These are phyloP conservation scores for Drosophila nasuta DNA, from an alignment of 1,140 invertebrate species.

Conservation along the genomic window DNA sequence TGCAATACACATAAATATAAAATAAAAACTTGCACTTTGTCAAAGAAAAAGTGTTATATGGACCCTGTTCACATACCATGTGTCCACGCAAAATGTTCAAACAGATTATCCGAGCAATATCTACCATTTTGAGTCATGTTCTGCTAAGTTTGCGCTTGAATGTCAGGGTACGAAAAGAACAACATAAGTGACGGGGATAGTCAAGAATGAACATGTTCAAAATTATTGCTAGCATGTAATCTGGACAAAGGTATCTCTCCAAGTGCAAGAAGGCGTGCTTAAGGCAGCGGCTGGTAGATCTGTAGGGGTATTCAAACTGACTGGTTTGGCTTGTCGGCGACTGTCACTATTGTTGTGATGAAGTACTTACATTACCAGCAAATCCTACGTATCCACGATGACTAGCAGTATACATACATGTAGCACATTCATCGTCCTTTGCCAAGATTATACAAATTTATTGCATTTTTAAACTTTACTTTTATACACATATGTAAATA, in stretches of 20 bases:
- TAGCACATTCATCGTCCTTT: constrained; percentile 32
- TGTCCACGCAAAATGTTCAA: constrained; percentile 17
- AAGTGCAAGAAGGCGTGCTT: constrained; percentile 45
- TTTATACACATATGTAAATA: constrained; percentile 9
- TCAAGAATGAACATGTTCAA: constrained; percentile 44
- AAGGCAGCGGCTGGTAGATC: not conserved
- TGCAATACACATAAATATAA: not conserved
- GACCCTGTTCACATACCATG: not conserved
- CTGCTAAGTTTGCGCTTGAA: constrained; percentile 9
- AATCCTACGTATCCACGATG: constrained; percentile 57
- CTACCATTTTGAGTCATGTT: constrained; percentile 48
- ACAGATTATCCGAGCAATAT: constrained; percentile 58
- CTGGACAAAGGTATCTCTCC: constrained; percentile 54
- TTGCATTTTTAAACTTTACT: constrained; percentile 34
- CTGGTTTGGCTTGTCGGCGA: constrained; percentile 14
- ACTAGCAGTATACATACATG: constrained; percentile 26
- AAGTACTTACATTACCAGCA: constrained; percentile 51
- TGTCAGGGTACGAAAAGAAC: constrained; percentile 29
- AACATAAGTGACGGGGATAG: constrained; percentile 16
- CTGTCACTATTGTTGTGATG: constrained; percentile 29
- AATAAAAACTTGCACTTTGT: not conserved
- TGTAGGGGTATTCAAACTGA: constrained; percentile 9
- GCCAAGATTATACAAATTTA: constrained; percentile 47
- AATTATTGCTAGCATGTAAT: constrained; percentile 64
- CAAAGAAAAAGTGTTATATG: not conserved